Evolutionary conservation across 2,888 invertebrate genomes (phyloP).

Genomic region (Anthrax anthrax): DNA sequence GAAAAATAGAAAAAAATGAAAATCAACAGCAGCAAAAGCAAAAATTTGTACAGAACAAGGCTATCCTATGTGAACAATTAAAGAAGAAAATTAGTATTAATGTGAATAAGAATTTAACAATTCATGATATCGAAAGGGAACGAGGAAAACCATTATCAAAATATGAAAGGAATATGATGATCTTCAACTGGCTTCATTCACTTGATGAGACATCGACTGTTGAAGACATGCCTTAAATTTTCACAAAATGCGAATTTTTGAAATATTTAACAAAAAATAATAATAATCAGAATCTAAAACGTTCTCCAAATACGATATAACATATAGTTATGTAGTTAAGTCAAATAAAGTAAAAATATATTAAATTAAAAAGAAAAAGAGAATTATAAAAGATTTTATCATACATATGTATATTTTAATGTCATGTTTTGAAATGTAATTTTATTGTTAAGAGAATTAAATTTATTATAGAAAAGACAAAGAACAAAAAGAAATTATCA

Average conservation of each 20-base stretch:
- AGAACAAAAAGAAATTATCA: no score
- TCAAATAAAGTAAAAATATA: no score
- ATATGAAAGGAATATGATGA: conserved; percentile 88
- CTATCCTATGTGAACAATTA: conserved; percentile 10
- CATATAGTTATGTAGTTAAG: no score
- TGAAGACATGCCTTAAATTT: conserved; percentile 25
- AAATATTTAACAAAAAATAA: neutral
- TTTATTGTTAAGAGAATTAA: neutral
- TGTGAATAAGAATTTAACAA: conserved; percentile 42
- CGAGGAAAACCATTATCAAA: conserved; percentile 73
- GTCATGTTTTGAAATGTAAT: neutral
- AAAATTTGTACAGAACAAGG: conserved; percentile 4
- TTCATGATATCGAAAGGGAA: conserved; percentile 66
- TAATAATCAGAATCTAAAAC: neutral
- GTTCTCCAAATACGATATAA: no score
- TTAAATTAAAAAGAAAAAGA: neutral
- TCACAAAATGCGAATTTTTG: neutral
- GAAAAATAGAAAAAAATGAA: neutral
- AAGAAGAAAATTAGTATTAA: conserved; percentile 14
- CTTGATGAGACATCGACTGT: conserved; percentile 53
- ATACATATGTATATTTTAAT: neutral
- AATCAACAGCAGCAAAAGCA: conserved; percentile 13
- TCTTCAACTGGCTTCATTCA: conserved; percentile 86
- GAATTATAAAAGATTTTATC: neutral
- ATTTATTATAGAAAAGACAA: no score